Percentiles rank a stretch among this genome's conserved stretches.
Conservation (phyloP, 1,140 invertebrate species). For the Drosophila suzukii region DNA sequence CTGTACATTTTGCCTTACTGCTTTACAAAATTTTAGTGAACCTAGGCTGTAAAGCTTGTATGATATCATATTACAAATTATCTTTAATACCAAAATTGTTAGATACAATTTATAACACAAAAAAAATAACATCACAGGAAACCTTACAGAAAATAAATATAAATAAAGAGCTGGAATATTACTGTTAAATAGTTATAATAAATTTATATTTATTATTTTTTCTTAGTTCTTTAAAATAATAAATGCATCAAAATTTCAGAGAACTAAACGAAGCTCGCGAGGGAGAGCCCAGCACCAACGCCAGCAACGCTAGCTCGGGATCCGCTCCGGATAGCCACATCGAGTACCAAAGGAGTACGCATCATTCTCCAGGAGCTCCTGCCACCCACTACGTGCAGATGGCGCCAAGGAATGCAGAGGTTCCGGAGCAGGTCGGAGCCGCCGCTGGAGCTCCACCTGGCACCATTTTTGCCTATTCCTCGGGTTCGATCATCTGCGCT, state of each 20-base stretch:
- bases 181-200: too few relatives aligned
- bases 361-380: slow-evolving; percentile 59
- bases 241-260: slow-evolving; percentile 19
- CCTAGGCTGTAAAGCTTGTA: too few relatives aligned
- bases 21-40: too few relatives aligned
- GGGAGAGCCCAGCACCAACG: slow-evolving; percentile 56
- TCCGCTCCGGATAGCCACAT: slow-evolving; percentile 59
- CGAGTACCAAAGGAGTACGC: slow-evolving; percentile 61
- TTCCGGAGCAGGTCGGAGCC: slow-evolving; percentile 52
- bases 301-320: slow-evolving; percentile 60
- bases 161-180: not conserved
- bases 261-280: slow-evolving; percentile 73
- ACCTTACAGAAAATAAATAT: not conserved
- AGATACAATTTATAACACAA: too few relatives aligned
- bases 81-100: too few relatives aligned
- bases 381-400: slow-evolving; percentile 76
- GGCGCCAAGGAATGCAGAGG: slow-evolving; percentile 71
- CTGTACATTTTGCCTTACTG: too few relatives aligned
- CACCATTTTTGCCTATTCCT: slow-evolving; percentile 64
- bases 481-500: slow-evolving; percentile 67
- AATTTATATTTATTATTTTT: not conserved
- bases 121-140: too few relatives aligned
- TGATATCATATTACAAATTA: too few relatives aligned
- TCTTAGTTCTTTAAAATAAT: too few relatives aligned
- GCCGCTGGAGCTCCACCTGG: slow-evolving; percentile 26